Conservation (phyloP, 2,797 vertebrate species). For the Anguilla obscura region DNA sequence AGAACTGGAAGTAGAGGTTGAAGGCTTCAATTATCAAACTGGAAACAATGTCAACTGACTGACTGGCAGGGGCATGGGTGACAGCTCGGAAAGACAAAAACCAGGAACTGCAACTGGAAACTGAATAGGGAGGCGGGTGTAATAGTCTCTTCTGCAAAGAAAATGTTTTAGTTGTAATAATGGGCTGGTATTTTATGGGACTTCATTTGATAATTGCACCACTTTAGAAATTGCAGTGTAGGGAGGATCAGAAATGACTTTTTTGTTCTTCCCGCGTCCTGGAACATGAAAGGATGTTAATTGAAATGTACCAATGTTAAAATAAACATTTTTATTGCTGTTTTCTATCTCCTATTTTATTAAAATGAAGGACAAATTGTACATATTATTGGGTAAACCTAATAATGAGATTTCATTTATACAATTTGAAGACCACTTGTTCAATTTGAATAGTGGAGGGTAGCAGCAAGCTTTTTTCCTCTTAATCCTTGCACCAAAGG, state of each 20-base stretch:
- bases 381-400: not conserved
- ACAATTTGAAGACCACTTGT: not conserved
- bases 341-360: not conserved
- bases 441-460: not conserved
- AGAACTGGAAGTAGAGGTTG: not conserved
- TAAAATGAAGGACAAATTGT: not conserved
- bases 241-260: not conserved
- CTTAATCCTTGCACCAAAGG: not conserved
- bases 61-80: not conserved
- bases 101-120: not conserved
- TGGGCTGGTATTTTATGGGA: not conserved
- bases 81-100: not conserved
- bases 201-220: constrained; percentile 5
- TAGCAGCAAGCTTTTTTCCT: not conserved
- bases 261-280: not conserved
- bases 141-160: not conserved
- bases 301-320: not conserved
- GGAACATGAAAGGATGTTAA: not conserved
- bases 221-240: not conserved
- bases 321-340: not conserved
- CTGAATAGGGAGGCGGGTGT: not conserved
- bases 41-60: constrained; percentile 1
- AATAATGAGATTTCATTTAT: not conserved
- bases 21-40: not conserved
- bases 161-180: not conserved